Evolutionary conservation across 2,113 vertebrate species (phyloP), one percentile per base, ranked within the genome.

Genomic region (Heterochromis multidens): DNA sequence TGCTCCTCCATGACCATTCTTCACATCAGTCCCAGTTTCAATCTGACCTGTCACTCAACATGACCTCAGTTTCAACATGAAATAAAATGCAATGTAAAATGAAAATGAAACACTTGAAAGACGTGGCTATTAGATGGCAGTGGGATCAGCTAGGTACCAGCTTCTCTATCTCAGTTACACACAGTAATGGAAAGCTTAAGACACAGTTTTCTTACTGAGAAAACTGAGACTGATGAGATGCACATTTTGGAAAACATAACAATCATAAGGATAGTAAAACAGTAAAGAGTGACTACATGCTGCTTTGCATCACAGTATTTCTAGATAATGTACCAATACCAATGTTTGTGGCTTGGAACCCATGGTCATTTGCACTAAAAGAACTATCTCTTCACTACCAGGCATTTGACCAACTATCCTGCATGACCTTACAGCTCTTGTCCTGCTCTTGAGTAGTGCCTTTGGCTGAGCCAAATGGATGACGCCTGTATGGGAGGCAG

Each of bases 401-500:
- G 67, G 17, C 17, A 74, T 54, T 54, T 33, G 46, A 54, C 46
- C 31, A 52, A 52, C 70, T 74, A 54, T 74, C 31, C 27, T 54
- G 27, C 46, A 25, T 80, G 83, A 80, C 78, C 91, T 88, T 86
- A 90, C 33, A 54, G 88, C 84, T 80, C 27, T 74, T 61, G 76
- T 87, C 78, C 87, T 88, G 91, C 81, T 60, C 57, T 91, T 58
- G 63, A 83, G 84, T 86, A 70, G 81, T 85, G 89, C 86, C 90
- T 93, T 90, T 43, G 87, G 92, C 90, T 85, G 56, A 40, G 88
- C 85, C 89, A 83, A 86, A 91, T 89, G 62, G 89, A 82, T 84
- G 92, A 92, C 82, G 92, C 92, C 87, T 86, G 86, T 40, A 90
- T 88, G 90, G 83, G 81, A 93, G 85, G 82, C 89, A 65, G 67